Evolutionary conservation across 2,797 vertebrate species (phyloP), one percentile per base, ranked within the genome.

Genomic region (Xenopus petersii): DNA sequence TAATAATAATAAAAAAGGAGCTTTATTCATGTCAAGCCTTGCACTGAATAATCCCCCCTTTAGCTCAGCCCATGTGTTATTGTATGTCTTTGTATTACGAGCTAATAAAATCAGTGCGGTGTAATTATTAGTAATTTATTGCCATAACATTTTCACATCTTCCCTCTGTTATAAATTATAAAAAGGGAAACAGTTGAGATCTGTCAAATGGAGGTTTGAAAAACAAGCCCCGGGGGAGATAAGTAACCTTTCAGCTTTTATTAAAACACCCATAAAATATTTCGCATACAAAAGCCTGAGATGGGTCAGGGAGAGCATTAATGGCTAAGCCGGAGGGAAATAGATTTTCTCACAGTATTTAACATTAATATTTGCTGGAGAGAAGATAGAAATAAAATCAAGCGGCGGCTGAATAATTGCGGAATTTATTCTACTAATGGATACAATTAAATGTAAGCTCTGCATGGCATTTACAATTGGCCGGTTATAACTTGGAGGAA

Each of bases 71-170:
- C 36, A 42, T 42, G 36, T 42, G 36, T 42, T 36, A 5, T 9
- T 42, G 6, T 42, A 51, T 58, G 66, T 47, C 66, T 48, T 13
- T 21, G 10, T 49, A 49, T 77, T 56, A 33, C 10, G 42, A 67
- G 69, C 63, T 62, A 70, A 75, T 75, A 65, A 65, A 65, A 16
- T 48, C 62, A 59, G 46, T 62, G 15, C 6, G 12, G 21, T 47
- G 21, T 71, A 66, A 77, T 77, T 71, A 77, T 71, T 55, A 24
- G 46, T 55, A 21, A 77, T 71, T 76, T 76, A 76, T 61, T 65
- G 63, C 68, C 61, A 56, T 71, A 76, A 76, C 74, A 76, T 76
- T 76, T 75, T 66, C 63, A 60, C 69, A 55, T 67, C 24, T 71
- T 77, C 63, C n/a, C 12, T 12, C 47, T 46, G 11, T 64, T 49